Conservation (phyloP, 2,797 vertebrate genomes). For the Gymnothorax javanicus region DNA sequence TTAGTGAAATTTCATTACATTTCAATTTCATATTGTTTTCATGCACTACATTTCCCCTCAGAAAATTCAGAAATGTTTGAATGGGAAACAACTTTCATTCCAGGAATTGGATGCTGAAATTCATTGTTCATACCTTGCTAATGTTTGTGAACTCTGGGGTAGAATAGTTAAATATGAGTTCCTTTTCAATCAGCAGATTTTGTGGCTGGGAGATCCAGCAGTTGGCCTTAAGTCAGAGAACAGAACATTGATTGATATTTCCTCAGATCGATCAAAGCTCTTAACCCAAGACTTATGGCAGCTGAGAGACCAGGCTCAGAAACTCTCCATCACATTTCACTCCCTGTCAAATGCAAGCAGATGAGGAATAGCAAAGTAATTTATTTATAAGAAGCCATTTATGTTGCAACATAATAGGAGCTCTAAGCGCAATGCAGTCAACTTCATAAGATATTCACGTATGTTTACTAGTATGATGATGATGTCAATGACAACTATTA, state of each 20-base stretch:
- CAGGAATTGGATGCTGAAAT: neutral
- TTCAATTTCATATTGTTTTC: neutral
- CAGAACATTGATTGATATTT: neutral
- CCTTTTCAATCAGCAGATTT: neutral
- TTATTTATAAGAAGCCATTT: neutral
- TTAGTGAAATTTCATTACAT: no score
- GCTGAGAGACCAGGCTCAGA: neutral
- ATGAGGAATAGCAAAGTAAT: neutral
- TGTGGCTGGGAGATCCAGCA: neutral
- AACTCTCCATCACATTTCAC: neutral
- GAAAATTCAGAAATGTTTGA: slow-evolving; percentile 1
- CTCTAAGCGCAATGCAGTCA: neutral
- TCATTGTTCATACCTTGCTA: neutral
- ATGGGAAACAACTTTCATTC: neutral
- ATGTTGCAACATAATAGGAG: neutral
- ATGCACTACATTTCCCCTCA: neutral
- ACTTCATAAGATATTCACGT: neutral
- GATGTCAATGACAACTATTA: neutral
- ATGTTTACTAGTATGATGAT: neutral
- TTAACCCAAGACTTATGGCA: neutral
- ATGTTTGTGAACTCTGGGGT: neutral
- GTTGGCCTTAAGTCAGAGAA: neutral
- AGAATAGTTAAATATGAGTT: neutral
- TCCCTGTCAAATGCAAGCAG: neutral
- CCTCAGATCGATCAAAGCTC: neutral